phyloP scores from a whole-genome alignment of 2,888 invertebrate species.

The Neoitamus cyanurus region DNA sequence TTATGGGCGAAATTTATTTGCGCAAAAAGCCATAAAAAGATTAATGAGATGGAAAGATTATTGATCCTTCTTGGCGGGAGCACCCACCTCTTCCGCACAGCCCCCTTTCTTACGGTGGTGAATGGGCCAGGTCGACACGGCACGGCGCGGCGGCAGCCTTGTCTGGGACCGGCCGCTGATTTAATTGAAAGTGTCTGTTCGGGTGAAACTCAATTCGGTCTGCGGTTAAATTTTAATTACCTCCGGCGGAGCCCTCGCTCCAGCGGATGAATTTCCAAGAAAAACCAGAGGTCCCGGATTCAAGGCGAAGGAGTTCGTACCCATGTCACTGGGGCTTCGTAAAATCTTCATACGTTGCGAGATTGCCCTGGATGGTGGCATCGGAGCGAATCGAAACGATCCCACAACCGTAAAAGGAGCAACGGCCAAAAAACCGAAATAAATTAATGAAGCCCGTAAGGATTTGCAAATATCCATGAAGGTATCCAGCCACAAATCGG shows the following conservation, averaged over 20 bases:
- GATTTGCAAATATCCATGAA: background rate
- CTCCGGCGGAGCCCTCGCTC: background rate
- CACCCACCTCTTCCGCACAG: background rate
- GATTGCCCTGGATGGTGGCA: background rate
- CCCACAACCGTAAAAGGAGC: background rate
- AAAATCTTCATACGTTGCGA: background rate
- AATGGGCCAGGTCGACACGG: background rate
- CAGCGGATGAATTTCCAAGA: background rate
- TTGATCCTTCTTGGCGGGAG: background rate
- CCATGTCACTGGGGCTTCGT: background rate
- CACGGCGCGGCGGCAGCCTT: background rate
- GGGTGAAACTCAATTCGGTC: background rate
- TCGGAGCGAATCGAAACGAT: background rate
- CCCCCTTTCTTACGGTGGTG: background rate
- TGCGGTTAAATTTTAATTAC: background rate
- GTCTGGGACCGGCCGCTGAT: background rate
- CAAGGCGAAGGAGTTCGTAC: background rate
- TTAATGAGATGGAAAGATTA: constrained; percentile 34
- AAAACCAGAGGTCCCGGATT: background rate
- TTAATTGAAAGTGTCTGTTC: background rate
- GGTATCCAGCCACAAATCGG: background rate
- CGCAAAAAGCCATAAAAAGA: constrained; percentile 20
- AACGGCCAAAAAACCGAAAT: background rate
- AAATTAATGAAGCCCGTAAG: background rate
- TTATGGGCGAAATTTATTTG: constrained; percentile 9